Evolutionary conservation across 2,797 vertebrate species (phyloP).

Genomic region (Benthosema pterotum): DNA sequence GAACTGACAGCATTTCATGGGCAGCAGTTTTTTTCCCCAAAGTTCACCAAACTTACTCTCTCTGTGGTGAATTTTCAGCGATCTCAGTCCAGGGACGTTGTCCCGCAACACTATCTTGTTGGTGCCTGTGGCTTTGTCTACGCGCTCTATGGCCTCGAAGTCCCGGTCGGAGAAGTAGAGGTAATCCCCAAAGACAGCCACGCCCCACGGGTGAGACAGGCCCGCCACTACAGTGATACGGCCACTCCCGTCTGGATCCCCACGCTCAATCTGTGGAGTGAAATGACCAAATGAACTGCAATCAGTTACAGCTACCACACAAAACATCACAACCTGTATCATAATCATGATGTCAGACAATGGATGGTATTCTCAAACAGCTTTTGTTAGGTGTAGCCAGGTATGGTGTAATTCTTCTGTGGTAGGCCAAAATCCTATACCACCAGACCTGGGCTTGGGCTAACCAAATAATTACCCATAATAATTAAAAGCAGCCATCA

Average conservation of each 20-base stretch:
- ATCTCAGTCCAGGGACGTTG: slow-evolving; percentile 89
- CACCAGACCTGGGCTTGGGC: too few relatives aligned
- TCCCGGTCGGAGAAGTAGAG: slow-evolving; percentile 94
- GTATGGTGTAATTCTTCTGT: too few relatives aligned
- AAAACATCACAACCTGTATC: too few relatives aligned
- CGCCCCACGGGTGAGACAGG: slow-evolving; percentile 94
- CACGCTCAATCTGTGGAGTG: slow-evolving; percentile 90
- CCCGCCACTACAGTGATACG: slow-evolving; percentile 90
- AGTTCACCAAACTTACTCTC: slow-evolving; percentile 86
- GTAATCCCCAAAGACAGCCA: slow-evolving; percentile 86
- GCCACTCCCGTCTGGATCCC: slow-evolving; percentile 91
- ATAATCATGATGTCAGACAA: too few relatives aligned
- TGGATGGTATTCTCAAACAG: too few relatives aligned
- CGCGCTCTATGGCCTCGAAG: slow-evolving; percentile 96
- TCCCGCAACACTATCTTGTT: slow-evolving; percentile 90
- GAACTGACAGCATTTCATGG: neutral
- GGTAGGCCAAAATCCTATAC: too few relatives aligned
- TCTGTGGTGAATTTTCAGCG: slow-evolving; percentile 90
- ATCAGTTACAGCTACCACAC: too few relatives aligned
- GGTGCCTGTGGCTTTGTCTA: slow-evolving; percentile 90
- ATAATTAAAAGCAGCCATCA: too few relatives aligned
- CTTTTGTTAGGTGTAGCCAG: too few relatives aligned
- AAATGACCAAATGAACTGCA: slow-evolving; percentile 11
- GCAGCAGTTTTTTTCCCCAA: neutral
- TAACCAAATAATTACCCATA: too few relatives aligned